Evolutionary conservation across 2,113 vertebrate species (phyloP), one percentile per base, ranked within the genome.

Genomic region (Chloroceryle aenea): DNA sequence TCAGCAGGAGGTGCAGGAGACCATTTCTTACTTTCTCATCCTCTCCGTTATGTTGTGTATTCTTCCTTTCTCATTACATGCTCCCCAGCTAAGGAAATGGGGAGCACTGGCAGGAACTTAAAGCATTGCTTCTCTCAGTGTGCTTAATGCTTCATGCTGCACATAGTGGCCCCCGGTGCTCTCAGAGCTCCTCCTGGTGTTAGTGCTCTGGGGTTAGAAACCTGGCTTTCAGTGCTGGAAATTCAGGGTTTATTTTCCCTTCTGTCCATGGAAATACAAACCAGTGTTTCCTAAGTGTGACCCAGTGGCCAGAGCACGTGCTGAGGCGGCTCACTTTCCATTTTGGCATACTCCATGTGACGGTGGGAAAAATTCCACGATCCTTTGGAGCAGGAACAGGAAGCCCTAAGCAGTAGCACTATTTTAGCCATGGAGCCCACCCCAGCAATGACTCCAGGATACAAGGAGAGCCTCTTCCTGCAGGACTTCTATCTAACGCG

Each of bases 221-320:
- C 40, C 74, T 94, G 80, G 42, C 78, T 87, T 91, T 45, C 32
- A 11, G 30, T 76, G 18, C 4, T 82, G 53, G 85, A 91, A 93
- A 76, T 91, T 61, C 61, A 61, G n/a, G 23, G 15, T 67, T 93
- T 63, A 25, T 89, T 87, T 87, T 95, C 30, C 42, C 14, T 67
- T 87, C 38, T 68, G 30, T 73, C 34, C 17, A 2, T 73, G 87
- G 78, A 85, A 85, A 90, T 87, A 93, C 53, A 85, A 82, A 72
- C 4, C 21, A 27, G 5, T 61, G 32, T 89, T 91, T 91, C 52
- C 52, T 34, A 74, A 69, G 29, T 52, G 53, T 55, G 32, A 78
- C 69, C 77, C 59, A 82, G 27, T 55, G 66, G 48, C 40, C 76
- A 85, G 64, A 91, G 43, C 61, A 67, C 34, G 38, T 1, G 1